These are phyloP conservation scores for Channallabes apus DNA, from an alignment of 2,797 vertebrate species.

Conservation along the genomic window DNA sequence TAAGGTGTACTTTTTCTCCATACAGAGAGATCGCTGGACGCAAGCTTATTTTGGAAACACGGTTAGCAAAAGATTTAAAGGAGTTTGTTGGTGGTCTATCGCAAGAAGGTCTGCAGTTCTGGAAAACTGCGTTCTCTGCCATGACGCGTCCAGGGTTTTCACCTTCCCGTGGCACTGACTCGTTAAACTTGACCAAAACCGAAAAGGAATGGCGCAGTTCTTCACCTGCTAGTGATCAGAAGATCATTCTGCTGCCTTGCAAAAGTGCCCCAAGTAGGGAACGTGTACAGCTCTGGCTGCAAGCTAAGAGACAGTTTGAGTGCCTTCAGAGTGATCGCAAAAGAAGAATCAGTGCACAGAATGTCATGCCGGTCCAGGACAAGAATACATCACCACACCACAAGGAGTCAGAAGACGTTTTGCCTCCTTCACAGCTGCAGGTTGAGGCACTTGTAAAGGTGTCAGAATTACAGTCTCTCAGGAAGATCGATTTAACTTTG, in stretches of 20 bases:
- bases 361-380: neutral
- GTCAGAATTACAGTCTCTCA: constrained; percentile 51
- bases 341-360: neutral
- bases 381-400: constrained; percentile 22
- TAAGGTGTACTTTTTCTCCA: neutral
- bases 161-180: constrained; percentile 62
- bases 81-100: constrained; percentile 93
- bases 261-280: constrained; percentile 88
- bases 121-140: constrained; percentile 94
- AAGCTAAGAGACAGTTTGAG: constrained; percentile 90
- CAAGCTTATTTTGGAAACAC: constrained; percentile 86
- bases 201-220: constrained; percentile 60
- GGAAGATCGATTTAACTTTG: constrained; percentile 68
- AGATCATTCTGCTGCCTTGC: constrained; percentile 92
- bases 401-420: neutral
- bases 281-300: constrained; percentile 89
- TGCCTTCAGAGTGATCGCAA: constrained; percentile 75
- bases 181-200: constrained; percentile 46
- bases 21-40: constrained; percentile 89
- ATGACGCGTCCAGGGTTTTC: constrained; percentile 85
- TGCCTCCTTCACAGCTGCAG: constrained; percentile 9
- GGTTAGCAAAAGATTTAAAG: constrained; percentile 82
- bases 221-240: constrained; percentile 79
- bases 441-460: constrained; percentile 49
- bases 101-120: constrained; percentile 88